Conservation (phyloP, 2,113 vertebrate species). For the Myotis brandtii region DNA sequence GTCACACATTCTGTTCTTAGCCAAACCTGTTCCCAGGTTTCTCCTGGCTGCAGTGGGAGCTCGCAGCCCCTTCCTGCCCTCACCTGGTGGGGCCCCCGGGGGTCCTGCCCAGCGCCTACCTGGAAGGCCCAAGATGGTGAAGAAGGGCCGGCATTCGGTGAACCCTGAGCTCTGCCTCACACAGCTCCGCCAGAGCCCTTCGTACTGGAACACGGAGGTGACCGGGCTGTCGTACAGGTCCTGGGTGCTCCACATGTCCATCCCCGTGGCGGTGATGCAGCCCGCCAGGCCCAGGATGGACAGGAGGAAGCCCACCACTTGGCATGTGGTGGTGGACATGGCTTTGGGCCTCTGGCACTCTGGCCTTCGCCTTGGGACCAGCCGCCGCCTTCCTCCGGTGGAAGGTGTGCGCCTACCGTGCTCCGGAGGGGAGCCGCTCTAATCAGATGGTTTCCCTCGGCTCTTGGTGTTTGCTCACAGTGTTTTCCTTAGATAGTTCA, state of each 20-base stretch:
- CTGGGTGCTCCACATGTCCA: constrained; percentile 93
- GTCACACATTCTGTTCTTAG: not conserved
- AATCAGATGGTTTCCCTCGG: constrained; percentile 83
- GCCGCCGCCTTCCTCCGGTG: not conserved
- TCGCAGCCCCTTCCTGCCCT: not conserved
- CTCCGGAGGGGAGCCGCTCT: constrained; percentile 66
- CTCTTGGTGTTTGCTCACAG: constrained; percentile 85
- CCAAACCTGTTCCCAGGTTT: not conserved
- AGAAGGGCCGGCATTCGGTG: constrained; percentile 93
- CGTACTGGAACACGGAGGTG: constrained; percentile 91
- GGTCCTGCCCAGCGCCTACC: constrained; percentile 83
- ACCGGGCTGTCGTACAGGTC: constrained; percentile 90
- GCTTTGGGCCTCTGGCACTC: not conserved
- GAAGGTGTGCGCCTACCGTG: not conserved
- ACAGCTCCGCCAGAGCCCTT: constrained; percentile 95
- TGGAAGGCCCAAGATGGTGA: constrained; percentile 93
- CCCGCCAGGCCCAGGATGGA: constrained; percentile 86
- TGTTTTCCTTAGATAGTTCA: constrained; percentile 91
- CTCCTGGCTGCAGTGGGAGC: too few relatives aligned
- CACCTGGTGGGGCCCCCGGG: fast-evolving
- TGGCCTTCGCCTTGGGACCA: not conserved
- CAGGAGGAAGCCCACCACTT: constrained; percentile 90
- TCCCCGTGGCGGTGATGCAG: constrained; percentile 88
- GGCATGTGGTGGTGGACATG: constrained; percentile 91
- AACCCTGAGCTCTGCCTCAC: constrained; percentile 91